phyloP scores from a whole-genome alignment of 1,140 invertebrate species.

The Penaeus chinensis region DNA sequence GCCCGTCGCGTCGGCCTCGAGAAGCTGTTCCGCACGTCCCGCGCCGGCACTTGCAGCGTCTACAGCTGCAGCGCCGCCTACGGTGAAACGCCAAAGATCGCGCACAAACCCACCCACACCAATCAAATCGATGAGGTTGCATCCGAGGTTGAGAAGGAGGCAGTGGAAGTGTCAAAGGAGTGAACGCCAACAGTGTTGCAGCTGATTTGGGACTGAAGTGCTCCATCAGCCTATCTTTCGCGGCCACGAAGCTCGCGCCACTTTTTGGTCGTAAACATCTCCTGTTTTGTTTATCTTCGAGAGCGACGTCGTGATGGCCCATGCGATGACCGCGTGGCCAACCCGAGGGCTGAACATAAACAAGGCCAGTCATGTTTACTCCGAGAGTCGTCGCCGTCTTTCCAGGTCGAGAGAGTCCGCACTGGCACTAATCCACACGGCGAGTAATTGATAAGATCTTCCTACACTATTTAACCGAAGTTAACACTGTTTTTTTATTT shows the following conservation, averaged over 20 bases:
- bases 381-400: not conserved
- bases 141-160: not conserved
- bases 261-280: not conserved
- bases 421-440: not conserved
- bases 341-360: not conserved
- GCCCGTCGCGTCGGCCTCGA: slow-evolving; percentile 38
- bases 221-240: not conserved
- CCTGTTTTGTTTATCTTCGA: not conserved
- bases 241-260: not conserved
- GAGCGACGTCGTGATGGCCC: too few species aligned
- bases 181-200: not conserved
- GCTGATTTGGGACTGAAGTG: too few species aligned
- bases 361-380: not conserved
- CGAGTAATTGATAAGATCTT: not conserved
- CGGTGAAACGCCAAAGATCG: not conserved
- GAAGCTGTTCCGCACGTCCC: slow-evolving; percentile 44
- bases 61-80: slow-evolving; percentile 27
- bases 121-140: not conserved
- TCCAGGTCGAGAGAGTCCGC: not conserved
- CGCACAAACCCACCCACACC: not conserved
- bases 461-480: not conserved
- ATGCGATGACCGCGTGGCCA: too few species aligned
- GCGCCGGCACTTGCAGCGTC: slow-evolving; percentile 36
- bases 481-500: not conserved
- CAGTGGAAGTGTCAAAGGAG: not conserved